Base-by-base conservation (phyloP, 2,888 invertebrate species). In the Drosophila atroscutellata region DNA sequence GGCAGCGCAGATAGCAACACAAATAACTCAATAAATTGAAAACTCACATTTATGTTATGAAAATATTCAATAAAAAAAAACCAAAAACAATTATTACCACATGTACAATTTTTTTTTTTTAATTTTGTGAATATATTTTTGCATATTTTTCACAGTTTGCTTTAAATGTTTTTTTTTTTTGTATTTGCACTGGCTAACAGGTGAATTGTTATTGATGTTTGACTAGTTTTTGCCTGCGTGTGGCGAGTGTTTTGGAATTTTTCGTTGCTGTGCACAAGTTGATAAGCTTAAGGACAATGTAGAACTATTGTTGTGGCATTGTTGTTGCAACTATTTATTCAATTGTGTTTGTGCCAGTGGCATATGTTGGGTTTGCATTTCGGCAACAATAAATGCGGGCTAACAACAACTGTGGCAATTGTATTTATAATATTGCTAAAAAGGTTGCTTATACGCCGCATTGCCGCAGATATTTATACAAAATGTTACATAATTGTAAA, bases 271-370 rank as follows among this genome's bases (percentile, higher is more conserved):
- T 77, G 72, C 64, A 79, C 88, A 78, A 85, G 78, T 80, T 86
- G 89, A 83, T 90, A 83, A 90, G 89, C 90, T 78, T 83, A 87
- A 90, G 86, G 86, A 90, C 86, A 88, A 80, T 75, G 55, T 74
- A 61, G 69, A 76, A 79, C 85, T 77, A 67, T n/a, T n/a, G n/a
- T n/a, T n/a, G n/a, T 76, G 81, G 83, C 81, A 80, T 76, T 89
- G 81, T 61, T 61, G 56, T 65, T 59, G 67, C 36, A 69, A 68
- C 63, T 77, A 47, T 80, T 87, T 87, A 75, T 66, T 72, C 87
- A 86, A 87, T 88, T 81, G 89, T 81, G 77, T 76, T 81, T 83
- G 79, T 86, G 81, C 87, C 84, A 63, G 74, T 79, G 82, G 72
- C 60, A 72, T 70, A 76, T 86, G 78, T 81, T 74, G 82, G 67